These are phyloP conservation scores for Mesitornis unicolor DNA, from an alignment of 2,113 vertebrate genomes.

Conservation along the genomic window DNA sequence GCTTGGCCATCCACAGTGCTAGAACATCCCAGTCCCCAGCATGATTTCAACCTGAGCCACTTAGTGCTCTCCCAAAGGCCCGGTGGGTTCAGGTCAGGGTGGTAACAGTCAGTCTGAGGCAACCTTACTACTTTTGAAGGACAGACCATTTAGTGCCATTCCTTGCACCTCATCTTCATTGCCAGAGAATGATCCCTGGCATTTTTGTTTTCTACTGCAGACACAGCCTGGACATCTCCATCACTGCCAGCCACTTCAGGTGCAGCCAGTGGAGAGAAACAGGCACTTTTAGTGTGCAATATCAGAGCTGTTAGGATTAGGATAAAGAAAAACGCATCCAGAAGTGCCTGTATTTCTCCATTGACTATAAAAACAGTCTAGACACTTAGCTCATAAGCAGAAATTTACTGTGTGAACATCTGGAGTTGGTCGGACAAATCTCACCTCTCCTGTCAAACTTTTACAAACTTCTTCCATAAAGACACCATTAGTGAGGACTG, in stretches of 20 bases:
- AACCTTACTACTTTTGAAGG: not conserved
- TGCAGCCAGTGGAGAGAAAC: not conserved
- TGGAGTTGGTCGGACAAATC: not conserved
- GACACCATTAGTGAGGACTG: not conserved
- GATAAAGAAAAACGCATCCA: not conserved
- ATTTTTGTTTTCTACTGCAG: not conserved
- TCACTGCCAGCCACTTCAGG: not conserved
- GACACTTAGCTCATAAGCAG: not conserved
- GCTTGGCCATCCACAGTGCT: not conserved
- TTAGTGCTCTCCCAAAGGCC: not conserved
- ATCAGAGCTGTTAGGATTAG: not conserved
- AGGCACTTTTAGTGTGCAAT: not conserved
- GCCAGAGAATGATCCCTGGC: not conserved
- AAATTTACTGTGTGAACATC: constrained; percentile 13
- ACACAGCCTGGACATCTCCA: not conserved
- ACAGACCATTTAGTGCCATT: not conserved
- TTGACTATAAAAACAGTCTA: constrained; percentile 7
- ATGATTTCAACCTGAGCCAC: not conserved
- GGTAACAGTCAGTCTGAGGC: not conserved
- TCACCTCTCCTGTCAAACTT: not conserved
- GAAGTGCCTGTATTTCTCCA: not conserved
- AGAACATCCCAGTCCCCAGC: not conserved
- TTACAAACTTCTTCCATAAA: not conserved
- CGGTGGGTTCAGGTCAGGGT: not conserved
- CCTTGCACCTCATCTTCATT: not conserved